Evolutionary conservation across 1,140 invertebrate genomes (phyloP).

Genomic region (Asbolus verrucosus): DNA sequence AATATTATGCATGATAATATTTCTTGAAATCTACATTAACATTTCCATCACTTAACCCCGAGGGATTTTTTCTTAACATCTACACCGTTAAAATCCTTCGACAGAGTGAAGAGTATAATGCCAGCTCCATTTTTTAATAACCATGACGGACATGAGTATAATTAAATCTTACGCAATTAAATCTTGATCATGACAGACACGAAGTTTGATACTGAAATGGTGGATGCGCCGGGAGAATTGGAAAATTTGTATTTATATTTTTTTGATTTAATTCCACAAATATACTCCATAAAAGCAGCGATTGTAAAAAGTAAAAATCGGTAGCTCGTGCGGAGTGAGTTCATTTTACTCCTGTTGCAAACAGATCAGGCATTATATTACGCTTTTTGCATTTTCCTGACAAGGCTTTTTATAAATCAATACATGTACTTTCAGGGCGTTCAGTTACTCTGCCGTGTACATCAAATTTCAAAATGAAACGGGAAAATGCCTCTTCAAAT

Average conservation of each 20-base stretch:
- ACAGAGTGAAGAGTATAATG: too few species aligned
- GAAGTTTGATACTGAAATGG: background rate
- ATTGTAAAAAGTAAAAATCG: slow-evolving; percentile 12
- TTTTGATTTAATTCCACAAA: background rate
- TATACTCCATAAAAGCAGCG: slow-evolving; percentile 10
- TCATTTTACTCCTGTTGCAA: slow-evolving; percentile 21
- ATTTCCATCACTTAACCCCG: too few species aligned
- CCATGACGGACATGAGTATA: background rate
- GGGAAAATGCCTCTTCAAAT: slow-evolving; percentile 15
- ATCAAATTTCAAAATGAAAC: slow-evolving; percentile 20
- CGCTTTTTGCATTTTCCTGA: slow-evolving; percentile 26
- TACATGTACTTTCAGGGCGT: slow-evolving; percentile 24
- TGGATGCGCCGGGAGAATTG: slow-evolving; percentile 20
- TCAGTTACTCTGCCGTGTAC: slow-evolving; percentile 17
- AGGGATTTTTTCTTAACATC: too few species aligned
- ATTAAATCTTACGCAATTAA: background rate
- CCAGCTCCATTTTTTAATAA: too few species aligned
- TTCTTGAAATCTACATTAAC: too few species aligned
- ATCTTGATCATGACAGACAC: background rate
- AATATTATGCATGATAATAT: too few species aligned
- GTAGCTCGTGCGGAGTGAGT: background rate
- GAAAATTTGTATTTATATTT: too few species aligned
- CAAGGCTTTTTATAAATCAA: slow-evolving; percentile 36
- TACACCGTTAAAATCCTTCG: too few species aligned
- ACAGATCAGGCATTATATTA: slow-evolving; percentile 28